Conservation (phyloP, 2,797 vertebrate species). For the Rhinichthys osculus region DNA sequence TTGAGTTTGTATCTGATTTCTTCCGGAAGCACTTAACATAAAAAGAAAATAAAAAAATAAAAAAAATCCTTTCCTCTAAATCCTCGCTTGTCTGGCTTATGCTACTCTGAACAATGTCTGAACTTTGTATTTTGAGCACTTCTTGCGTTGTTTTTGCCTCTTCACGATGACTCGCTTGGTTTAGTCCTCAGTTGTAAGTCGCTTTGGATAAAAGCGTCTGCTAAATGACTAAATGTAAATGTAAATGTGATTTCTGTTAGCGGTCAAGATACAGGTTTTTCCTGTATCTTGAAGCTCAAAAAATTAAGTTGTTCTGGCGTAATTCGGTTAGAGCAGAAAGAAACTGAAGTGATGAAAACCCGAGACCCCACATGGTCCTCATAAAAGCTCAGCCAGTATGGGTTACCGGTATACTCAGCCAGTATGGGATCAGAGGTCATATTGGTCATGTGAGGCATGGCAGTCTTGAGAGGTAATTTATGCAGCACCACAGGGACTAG, state of each 20-base stretch:
- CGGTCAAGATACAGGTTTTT: constrained; percentile 9
- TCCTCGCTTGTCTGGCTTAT: no score
- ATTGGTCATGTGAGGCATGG: constrained; percentile 44
- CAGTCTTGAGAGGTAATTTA: constrained; percentile 34
- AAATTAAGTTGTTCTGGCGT: constrained; percentile 24
- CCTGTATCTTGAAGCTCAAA: neutral
- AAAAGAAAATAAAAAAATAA: no score
- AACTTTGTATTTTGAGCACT: no score
- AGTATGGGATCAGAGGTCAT: constrained; percentile 51
- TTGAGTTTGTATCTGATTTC: constrained; percentile 33
- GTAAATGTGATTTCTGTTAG: constrained; percentile 43
- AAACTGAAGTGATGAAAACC: constrained; percentile 47
- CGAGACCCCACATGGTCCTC: constrained; percentile 42
- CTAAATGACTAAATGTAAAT: no score
- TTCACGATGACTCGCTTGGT: no score
- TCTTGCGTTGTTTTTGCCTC: no score
- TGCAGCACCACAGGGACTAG: constrained; percentile 14
- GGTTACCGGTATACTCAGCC: no score
- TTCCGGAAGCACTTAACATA: no score
- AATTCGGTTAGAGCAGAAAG: constrained; percentile 23
- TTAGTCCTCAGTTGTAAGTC: no score
- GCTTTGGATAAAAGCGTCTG: no score
- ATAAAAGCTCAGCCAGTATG: constrained; percentile 43
- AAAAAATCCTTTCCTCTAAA: no score
- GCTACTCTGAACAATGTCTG: no score